Percentiles rank a stretch among this genome's conserved stretches.
Evolutionary conservation across 2,888 invertebrate genomes (phyloP).

Genomic region (Drosophila lacicola): DNA sequence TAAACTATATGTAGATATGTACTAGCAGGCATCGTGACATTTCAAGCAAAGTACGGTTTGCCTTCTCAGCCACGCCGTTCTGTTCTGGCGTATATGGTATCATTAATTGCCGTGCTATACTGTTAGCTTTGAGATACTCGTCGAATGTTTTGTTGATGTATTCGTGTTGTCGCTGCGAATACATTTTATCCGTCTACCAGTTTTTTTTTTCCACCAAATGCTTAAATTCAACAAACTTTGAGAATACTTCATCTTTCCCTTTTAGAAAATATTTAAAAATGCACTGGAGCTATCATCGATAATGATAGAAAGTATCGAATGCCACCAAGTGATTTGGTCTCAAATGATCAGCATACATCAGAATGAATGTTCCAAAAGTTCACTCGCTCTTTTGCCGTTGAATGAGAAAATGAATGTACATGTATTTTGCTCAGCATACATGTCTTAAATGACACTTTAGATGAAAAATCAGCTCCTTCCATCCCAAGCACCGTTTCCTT

Average conservation of each 20-base stretch:
- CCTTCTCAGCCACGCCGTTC: no score
- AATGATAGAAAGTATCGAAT: background rate
- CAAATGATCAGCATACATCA: background rate
- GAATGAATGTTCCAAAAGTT: background rate
- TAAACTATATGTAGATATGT: no score
- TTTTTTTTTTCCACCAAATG: slow-evolving; percentile 11
- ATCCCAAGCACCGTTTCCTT: background rate
- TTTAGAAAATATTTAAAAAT: slow-evolving; percentile 1
- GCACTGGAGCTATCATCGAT: background rate
- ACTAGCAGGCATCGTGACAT: no score
- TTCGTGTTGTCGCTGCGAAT: slow-evolving; percentile 20
- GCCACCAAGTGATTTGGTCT: background rate
- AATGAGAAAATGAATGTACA: background rate
- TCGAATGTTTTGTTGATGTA: slow-evolving; percentile 4
- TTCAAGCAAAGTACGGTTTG: no score
- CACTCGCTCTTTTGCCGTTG: background rate
- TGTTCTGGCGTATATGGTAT: background rate
- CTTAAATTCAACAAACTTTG: slow-evolving; percentile 9
- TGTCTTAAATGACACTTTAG: background rate
- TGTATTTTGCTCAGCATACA: background rate
- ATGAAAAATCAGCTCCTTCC: background rate
- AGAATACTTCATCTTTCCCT: background rate
- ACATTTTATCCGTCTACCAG: slow-evolving; percentile 11
- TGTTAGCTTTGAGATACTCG: background rate
- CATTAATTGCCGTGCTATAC: slow-evolving; percentile 1